A percentile compares a stretch with the other conserved stretches of the same genome.
These are phyloP conservation scores for Caenorhabditis briggsae DNA, from an alignment of 1,140 invertebrate genomes.

Conservation along the genomic window DNA sequence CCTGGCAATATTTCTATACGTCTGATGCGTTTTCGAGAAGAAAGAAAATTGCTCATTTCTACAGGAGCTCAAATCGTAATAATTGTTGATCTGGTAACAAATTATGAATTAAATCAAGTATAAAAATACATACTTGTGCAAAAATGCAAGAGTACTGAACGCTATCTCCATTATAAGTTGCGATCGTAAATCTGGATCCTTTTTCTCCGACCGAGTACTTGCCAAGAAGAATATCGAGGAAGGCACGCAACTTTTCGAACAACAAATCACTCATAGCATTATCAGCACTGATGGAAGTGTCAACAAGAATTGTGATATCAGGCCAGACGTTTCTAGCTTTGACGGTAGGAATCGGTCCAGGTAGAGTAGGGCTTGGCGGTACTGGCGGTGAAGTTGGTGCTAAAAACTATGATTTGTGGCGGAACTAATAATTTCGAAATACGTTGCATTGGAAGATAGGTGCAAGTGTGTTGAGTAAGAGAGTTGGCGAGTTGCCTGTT, in stretches of 20 bases:
- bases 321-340: constrained; percentile 59
- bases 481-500: constrained; percentile 14
- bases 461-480: constrained; percentile 7
- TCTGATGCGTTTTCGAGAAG: constrained; percentile 20
- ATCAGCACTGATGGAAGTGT: constrained; percentile 4
- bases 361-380: constrained; percentile 48
- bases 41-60: constrained; percentile 6
- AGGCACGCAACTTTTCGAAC: constrained; percentile 37
- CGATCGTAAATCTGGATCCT: constrained; percentile 19
- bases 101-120: not conserved
- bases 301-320: constrained; percentile 46
- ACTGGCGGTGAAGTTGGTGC: constrained; percentile 5
- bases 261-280: constrained; percentile 13
- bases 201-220: constrained; percentile 39
- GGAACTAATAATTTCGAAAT: not conserved
- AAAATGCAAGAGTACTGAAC: constrained; percentile 30
- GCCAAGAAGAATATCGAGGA: constrained; percentile 47
- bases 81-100: constrained; percentile 31
- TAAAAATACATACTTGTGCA: not conserved
- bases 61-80: constrained; percentile 48
- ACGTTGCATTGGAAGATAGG: constrained; percentile 23
- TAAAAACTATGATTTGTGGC: not conserved
- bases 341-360: constrained; percentile 51
- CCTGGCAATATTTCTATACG: constrained; percentile 18
- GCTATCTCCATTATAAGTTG: constrained; percentile 43